Base-by-base conservation (phyloP, 2,113 vertebrate genomes). In the Conger conger region DNA sequence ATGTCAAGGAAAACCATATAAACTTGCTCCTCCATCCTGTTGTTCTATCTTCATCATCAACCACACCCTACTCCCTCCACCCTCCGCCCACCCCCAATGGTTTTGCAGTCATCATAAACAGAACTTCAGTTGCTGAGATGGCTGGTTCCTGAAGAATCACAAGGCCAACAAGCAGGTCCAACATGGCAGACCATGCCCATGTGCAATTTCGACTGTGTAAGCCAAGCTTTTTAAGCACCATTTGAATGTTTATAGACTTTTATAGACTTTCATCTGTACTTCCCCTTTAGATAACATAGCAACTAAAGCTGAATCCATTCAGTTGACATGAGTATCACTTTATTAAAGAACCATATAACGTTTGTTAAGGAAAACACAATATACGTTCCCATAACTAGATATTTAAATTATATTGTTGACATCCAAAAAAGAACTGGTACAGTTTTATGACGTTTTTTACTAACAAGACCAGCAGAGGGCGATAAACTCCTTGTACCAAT, bases 391-490 rank as follows among this genome's bases (percentile, higher is more conserved):
- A 63, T 27, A 27, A 63, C 57, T 27, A 8, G 20, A 63, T 57
- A 20, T 63, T 23, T 63, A 23, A 23, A 23, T 11, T 8, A 50
- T 11, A 50, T 1, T 50, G 1, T 50, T 42, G 4, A 42, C 40
- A 50, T 50, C 11, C 45, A 50, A 50, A 50, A 50, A 50, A 50
- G 45, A 50, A 50, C 45, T 50, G 7, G 45, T 15, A 50, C 45
- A 50, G 45, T 50, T 50, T 13, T 50, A 50, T 50, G 11, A 50
- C 45, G 1, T 50, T 50, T 50, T 50, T 15, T 73, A 36, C 18
- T 50, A 17, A 76, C 54, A 40, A 63, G 79, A 37, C 87, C 91
- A 88, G 33, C 87, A 90, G 90, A 79, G 86, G 89, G 89, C 87
- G 87, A 1, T 83, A 89, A 36, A 87, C 83, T 82, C 80, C 86